Percentiles rank a stretch among this genome's conserved stretches.
phyloP scores from a whole-genome alignment of 92 coral and sea anemone species.

The Porites cylindrica region DNA sequence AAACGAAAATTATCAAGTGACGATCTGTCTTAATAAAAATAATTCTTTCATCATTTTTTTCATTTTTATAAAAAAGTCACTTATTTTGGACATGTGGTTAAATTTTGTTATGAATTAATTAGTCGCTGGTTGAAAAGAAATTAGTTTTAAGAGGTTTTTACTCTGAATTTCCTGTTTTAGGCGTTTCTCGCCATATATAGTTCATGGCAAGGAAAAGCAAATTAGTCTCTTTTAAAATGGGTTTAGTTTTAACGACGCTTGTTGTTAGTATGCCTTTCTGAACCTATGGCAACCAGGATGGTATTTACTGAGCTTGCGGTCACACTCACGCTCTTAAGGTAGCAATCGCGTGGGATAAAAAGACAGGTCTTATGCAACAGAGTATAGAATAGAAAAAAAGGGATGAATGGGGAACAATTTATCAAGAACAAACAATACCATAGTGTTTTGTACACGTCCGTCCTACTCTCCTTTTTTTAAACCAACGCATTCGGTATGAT shows the following conservation, averaged over 20 bases:
- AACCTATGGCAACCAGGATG: neutral
- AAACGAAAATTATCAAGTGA: neutral
- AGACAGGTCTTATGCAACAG: too few species aligned
- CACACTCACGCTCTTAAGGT: neutral
- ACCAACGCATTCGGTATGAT: neutral
- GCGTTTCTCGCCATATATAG: neutral
- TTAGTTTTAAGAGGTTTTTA: neutral
- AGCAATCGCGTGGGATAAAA: neutral
- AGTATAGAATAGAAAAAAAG: neutral
- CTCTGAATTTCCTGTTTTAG: neutral
- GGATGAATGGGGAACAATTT: neutral
- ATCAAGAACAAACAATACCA: neutral
- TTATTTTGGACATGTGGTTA: conserved; percentile 28
- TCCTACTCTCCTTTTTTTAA: neutral
- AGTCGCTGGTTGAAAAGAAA: neutral
- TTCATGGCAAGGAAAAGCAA: neutral
- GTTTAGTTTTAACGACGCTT: neutral
- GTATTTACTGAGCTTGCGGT: neutral
- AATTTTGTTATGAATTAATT: conserved; percentile 15
- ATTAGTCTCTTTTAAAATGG: neutral
- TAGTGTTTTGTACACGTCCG: neutral
- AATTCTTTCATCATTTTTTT: too few species aligned
- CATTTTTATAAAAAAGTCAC: neutral
- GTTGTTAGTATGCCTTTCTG: neutral
- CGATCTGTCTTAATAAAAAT: neutral